Evolutionary conservation across 1,140 invertebrate species (phyloP), one percentile per base, ranked within the genome.

Genomic region (Drosophila pseudoobscura): DNA sequence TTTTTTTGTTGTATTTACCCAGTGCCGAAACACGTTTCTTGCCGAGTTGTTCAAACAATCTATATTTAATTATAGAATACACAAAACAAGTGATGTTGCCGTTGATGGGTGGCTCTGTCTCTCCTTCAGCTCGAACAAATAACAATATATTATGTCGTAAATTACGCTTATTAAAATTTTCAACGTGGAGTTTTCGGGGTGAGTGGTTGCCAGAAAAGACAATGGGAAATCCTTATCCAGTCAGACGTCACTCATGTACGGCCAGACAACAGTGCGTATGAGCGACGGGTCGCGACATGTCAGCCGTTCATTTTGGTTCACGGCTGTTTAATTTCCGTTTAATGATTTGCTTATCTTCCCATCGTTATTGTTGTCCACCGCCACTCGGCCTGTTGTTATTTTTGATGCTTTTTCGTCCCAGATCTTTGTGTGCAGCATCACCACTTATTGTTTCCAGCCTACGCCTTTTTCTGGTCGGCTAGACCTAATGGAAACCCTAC

Each of bases 331-430:
- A 87, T 85, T 85, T 84, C 64, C 58, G 62, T 76, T 85, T 87
- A 87, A 87, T 87, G 82, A 85, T 78, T 87, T 85, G 74, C 87
- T 87, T 85, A 80, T 87, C 82, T 85, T 78, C 46, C 24, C 24
- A 26, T 26, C 76, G 59, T 64, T 75, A 26, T 45, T 64, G 50
- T 29, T 57, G 52, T 44, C 35, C 31, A 31, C 53, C 55, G 54
- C 53, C 45, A 50, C 45, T 41, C 17, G 31, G 70, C 45, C 49
- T 45, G 51, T 84, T 85, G 56, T 85, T 71, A 47, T 78, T 74
- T 68, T 62, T 80, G 70, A 69, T 78, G 77, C 73, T 80, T 79
- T 84, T 62, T 49, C 52, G 8, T 53, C 39, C 57, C 41, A 64
- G 22, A 53, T 39, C 47, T 46, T 52, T 29, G 22, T 49, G 50